These are phyloP conservation scores for Oryzias melastigma DNA, from an alignment of 2,113 vertebrate species.

Conservation along the genomic window DNA sequence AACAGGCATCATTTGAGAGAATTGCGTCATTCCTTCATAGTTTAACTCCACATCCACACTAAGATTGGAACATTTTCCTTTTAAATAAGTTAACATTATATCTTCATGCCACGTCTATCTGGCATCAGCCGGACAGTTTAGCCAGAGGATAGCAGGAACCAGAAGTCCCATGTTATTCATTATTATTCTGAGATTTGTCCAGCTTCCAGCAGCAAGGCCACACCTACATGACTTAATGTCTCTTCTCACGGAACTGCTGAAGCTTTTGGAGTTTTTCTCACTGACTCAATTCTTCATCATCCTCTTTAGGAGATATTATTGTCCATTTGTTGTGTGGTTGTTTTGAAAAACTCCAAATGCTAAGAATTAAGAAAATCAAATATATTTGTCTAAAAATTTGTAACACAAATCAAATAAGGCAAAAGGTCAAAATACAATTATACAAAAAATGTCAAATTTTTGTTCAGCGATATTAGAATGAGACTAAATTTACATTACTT, in stretches of 20 bases:
- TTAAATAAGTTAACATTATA: slow-evolving; percentile 12
- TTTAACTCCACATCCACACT: slow-evolving; percentile 1
- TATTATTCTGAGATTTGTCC: slow-evolving; percentile 4
- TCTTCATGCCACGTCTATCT: slow-evolving; percentile 18
- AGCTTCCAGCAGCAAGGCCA: slow-evolving; percentile 30
- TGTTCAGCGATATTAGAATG: too few relatives aligned
- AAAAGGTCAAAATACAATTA: too few relatives aligned
- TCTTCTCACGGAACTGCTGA: slow-evolving; percentile 15
- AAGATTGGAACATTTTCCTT: not conserved
- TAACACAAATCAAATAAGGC: too few relatives aligned
- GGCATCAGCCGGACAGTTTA: slow-evolving; percentile 34
- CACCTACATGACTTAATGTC: slow-evolving; percentile 65
- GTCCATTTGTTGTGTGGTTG: slow-evolving; percentile 9
- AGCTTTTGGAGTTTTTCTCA: not conserved
- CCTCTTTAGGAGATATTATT: slow-evolving; percentile 14
- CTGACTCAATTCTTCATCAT: slow-evolving; percentile 7
- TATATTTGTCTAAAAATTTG: too few relatives aligned
- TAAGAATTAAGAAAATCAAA: too few relatives aligned
- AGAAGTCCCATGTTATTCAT: slow-evolving; percentile 33
- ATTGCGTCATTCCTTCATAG: slow-evolving; percentile 1
- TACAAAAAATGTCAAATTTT: too few relatives aligned
- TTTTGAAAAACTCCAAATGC: not conserved
- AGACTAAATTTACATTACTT: too few relatives aligned
- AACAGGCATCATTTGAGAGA: slow-evolving; percentile 15
- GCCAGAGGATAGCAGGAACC: slow-evolving; percentile 14